Base-by-base conservation (phyloP, 2,113 vertebrate species). In the Rhinoderma darwinii region DNA sequence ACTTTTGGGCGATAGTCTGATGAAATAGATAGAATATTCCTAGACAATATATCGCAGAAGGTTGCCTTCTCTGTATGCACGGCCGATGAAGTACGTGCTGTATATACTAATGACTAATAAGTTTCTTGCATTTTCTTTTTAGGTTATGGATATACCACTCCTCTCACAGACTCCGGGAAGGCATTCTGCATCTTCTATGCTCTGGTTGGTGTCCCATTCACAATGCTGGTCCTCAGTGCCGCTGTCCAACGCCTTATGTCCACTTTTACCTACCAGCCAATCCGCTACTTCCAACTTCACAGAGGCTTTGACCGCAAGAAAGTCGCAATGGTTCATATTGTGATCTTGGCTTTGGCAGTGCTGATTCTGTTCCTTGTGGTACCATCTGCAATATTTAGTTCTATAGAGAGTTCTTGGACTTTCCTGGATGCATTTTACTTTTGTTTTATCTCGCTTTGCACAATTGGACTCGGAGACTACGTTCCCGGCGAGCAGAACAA, bases 371-470 rank as follows among this genome's bases (percentile, higher is more conserved):
- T 96, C 91, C 96, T 97, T 22, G 56, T 96, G 90, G 88, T 93
- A 6, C 96, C 96, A 0, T 95, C 96, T 0, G 89, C 92, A 0
- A 17, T 96, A 82, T 97, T 98, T 86, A 93, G 90, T 56, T 0
- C 56, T n/a, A 84, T 97, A 1, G 96, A 97, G 89, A 81, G 79
- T 7, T 86, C 91, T 7, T 98, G 97, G 97, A 95, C 93, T 12
- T 97, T 96, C 89, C 88, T 97, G 89, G 97, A 98, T 0, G 95
- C 96, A 27, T 88, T 97, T 88, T 98, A 98, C 92, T 98, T 97
- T 92, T 96, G 96, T 70, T 97, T 98, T 92, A 96, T 97, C 90
- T 97, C 97, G 0, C 94, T 98, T 82, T 96, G 95, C 92, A 97
- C 97, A 88, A 96, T 98, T 1, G 97, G 97, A 15, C 94, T 98